Base-by-base conservation (phyloP, 2,797 vertebrate species). In the Eupleurogrammus muticus region DNA sequence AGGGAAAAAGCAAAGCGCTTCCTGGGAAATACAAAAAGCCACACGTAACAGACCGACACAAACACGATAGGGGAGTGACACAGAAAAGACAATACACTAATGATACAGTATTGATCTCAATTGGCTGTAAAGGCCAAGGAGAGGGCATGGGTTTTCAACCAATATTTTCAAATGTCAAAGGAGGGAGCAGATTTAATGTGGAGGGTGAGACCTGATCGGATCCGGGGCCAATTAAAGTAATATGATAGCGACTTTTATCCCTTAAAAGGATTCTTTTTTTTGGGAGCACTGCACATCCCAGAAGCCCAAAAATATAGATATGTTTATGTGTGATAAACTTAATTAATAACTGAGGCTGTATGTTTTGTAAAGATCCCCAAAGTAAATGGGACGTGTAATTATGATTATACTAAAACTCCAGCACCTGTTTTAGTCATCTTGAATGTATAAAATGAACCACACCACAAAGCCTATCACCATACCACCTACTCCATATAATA, bases 61-160 rank as follows among this genome's bases (percentile, higher is more conserved):
- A 73, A 36, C 65, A 76, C 65, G 66, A 50, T 14, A 56, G 42
- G 44, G 44, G 52, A 70, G 44, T 32, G 19, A 56, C 58, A 61
- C 19, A 6, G 47, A 75, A 62, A 69, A 17, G 71, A 74, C 71
- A 68, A 66, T 72, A 64, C 24, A 59, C 55, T 19, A 64, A 75
- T 81, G 69, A 83, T 69, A 42, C 61, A n/a, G 52, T 82, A 81
- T 84, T 75, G 66, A 88, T 85, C 60, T 75, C 50, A 68, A 54
- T 73, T 81, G 65, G 62, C 81, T 82, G 77, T 80, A 82, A 88
- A 83, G 61, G 71, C 77, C 73, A 82, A 72, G 58, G 70, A 69
- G 61, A 75, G 64, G 66, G 69, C 49, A 80, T 44, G 57, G 42
- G 46, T 66, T 82, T 80, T 72, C 70, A 75, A 62, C 40, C 28